Conservation (phyloP, 2,888 invertebrate species). For the Minunthozetes semirufus region DNA sequence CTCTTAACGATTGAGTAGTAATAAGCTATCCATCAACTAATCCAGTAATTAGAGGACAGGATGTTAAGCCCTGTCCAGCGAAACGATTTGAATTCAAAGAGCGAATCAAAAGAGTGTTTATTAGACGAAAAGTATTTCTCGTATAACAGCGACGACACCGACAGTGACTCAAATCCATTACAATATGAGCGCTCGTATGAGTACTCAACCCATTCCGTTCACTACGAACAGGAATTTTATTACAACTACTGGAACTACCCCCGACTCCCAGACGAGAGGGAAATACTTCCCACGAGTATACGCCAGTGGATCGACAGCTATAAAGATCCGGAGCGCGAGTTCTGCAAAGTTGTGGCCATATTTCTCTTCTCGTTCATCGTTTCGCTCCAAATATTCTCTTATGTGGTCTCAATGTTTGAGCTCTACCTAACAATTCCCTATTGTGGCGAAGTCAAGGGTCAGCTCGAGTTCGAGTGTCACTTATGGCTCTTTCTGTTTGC, state of each 20-base stretch:
- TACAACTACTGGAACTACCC: slow-evolving; percentile 21
- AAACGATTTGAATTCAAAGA: background rate
- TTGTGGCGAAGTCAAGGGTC: slow-evolving; percentile 14
- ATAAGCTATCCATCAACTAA: too few species aligned
- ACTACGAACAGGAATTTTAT: background rate
- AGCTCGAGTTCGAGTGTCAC: slow-evolving; percentile 23
- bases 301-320: slow-evolving; percentile 1
- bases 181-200: background rate
- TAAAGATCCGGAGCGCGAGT: slow-evolving; percentile 19
- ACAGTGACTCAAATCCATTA: background rate
- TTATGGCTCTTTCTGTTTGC: slow-evolving; percentile 17
- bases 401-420: background rate
- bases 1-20: too few species aligned
- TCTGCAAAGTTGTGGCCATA: slow-evolving; percentile 19
- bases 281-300: background rate
- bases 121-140: background rate
- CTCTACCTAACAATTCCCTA: background rate
- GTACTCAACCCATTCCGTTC: background rate
- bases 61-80: background rate
- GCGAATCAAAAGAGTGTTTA: background rate
- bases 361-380: slow-evolving; percentile 12
- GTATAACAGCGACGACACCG: background rate
- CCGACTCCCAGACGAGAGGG: background rate
- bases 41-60: background rate
- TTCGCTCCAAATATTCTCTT: slow-evolving; percentile 11